phyloP scores from a whole-genome alignment of 2,797 vertebrate genomes.

The Cossypha dichroa region DNA sequence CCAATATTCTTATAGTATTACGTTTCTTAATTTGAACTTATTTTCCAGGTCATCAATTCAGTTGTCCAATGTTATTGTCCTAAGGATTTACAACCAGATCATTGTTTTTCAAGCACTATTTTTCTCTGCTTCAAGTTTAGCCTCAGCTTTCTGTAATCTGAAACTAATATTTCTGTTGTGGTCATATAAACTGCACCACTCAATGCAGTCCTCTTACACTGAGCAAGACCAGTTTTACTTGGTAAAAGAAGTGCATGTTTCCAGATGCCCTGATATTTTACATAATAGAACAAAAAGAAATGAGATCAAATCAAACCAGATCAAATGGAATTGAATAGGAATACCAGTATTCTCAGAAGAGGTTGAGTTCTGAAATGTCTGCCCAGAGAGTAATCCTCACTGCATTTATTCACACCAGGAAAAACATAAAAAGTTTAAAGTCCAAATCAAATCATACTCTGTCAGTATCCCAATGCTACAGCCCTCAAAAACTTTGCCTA shows the following conservation, averaged over 20 bases:
- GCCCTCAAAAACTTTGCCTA: not conserved
- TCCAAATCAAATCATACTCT: not conserved
- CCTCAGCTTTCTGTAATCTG: not conserved
- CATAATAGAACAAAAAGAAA: not conserved
- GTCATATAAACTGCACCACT: not conserved
- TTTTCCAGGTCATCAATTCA: slow-evolving; percentile 30
- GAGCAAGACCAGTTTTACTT: not conserved
- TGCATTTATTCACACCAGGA: not conserved
- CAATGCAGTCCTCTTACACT: not conserved
- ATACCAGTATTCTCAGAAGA: not conserved
- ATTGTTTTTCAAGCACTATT: not conserved
- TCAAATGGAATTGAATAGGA: not conserved
- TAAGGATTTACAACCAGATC: not conserved
- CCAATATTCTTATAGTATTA: not conserved
- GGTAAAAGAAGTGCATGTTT: not conserved
- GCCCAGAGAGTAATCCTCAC: not conserved
- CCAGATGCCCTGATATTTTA: not conserved
- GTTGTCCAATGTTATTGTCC: not conserved
- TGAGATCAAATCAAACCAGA: not conserved
- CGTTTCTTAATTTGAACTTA: slow-evolving; percentile 29
- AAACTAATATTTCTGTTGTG: not conserved
- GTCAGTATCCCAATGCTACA: rapidly evolving
- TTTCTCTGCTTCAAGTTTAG: not conserved
- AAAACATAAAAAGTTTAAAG: not conserved
- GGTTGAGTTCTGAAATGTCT: not conserved